Evolutionary conservation across 2,113 vertebrate species (phyloP).

Genomic region (Xerus inauris): DNA sequence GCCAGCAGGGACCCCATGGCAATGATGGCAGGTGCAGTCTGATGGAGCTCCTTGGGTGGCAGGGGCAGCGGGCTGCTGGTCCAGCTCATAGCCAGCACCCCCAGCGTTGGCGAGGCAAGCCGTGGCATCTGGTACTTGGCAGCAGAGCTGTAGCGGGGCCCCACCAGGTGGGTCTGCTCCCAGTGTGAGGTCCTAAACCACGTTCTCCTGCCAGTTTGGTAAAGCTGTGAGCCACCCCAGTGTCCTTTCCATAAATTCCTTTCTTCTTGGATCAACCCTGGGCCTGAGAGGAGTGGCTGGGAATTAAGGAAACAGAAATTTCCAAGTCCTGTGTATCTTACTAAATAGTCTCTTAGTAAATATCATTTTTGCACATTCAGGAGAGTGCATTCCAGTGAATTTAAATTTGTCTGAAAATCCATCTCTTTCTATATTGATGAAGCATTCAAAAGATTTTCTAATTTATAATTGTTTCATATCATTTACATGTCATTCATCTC

Average conservation of each 20-base stretch:
- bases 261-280: neutral
- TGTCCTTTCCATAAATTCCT: neutral
- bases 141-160: neutral
- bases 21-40: neutral
- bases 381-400: neutral
- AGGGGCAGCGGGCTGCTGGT: neutral
- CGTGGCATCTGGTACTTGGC: too few relatives aligned
- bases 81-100: neutral
- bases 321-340: neutral
- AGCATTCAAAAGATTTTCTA: neutral
- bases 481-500: neutral
- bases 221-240: neutral
- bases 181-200: neutral
- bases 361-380: neutral
- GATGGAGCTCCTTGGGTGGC: neutral
- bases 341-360: neutral
- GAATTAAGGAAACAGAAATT: neutral
- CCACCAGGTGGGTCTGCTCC: neutral
- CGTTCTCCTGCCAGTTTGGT: neutral
- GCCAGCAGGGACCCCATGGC: neutral
- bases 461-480: neutral
- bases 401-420: neutral
- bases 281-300: too few relatives aligned
- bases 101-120: neutral
- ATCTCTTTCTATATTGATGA: neutral